Evolutionary conservation across 2,797 vertebrate species (phyloP), one percentile per base, ranked within the genome.

Genomic region (Podarcis lilfordi): DNA sequence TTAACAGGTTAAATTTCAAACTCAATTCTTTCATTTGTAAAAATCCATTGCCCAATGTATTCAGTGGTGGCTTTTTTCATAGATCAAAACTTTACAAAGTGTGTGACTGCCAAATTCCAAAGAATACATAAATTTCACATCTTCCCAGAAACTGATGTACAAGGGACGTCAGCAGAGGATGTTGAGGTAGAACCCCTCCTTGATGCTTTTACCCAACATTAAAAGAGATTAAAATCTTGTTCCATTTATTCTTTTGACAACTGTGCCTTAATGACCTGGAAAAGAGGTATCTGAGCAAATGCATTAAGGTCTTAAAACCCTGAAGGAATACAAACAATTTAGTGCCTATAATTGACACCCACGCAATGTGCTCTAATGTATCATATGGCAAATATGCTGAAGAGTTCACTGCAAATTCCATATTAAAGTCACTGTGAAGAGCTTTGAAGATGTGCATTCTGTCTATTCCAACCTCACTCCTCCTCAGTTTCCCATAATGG

Each of bases 231-330:
- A 88, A 91, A 91, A 91, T 50, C 88, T 91, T 88, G 59, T 92
- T 89, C 91, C 91, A 87, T 91, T 87, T 94, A 23, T 89, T 94
- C 91, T 95, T 95, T 92, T 88, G 89, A 93, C 88, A 95, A 86
- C 84, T 85, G 19, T 59, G 59, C 86, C 88, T 93, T 94, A 93
- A 95, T 91, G 91, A 94, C 86, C 88, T 95, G 91, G 91, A 95
- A 95, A 94, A 92, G 89, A 88, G 71, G 89, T 88, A 91, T 89
- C 84, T 66, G 89, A 80, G 84, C 92, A 84, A 91, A 72, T 86
- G n/a, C 3, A 84, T 86, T 85, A 88, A 64, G 88, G 81, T 78
- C 94, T 91, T 83, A 89, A 88, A 94, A 91, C 81, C 87, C 89
- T 89, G 45, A 88, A 95, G 90, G 91, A 91, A 88, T 92, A 86